Evolutionary conservation across 2,113 vertebrate genomes (phyloP).

Genomic region (Passerina amoena): DNA sequence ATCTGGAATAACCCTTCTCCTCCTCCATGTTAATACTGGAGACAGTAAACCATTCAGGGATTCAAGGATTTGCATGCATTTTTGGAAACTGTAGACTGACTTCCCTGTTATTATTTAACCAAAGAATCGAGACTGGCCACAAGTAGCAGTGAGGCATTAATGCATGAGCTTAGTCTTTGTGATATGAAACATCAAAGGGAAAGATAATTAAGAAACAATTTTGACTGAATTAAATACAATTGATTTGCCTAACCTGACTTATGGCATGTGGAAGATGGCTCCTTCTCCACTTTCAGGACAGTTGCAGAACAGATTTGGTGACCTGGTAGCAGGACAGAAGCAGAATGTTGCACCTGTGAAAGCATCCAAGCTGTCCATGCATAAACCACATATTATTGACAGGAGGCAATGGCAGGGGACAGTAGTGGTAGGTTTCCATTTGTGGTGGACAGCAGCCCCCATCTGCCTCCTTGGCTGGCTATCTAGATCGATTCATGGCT

Average conservation of each 20-base stretch:
- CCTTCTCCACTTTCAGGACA: background rate
- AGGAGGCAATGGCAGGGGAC: background rate
- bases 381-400: background rate
- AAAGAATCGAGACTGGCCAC: background rate
- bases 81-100: background rate
- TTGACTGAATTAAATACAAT: background rate
- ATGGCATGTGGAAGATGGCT: background rate
- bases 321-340: background rate
- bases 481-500: background rate
- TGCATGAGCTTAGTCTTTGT: background rate
- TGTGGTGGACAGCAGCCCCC: background rate
- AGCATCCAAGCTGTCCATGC: background rate
- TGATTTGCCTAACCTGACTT: background rate
- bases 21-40: background rate
- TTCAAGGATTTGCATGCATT: background rate
- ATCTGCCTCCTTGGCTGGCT: constrained; percentile 14
- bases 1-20: background rate
- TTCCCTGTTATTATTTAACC: background rate
- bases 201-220: background rate
- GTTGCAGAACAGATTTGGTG: background rate
- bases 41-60: background rate
- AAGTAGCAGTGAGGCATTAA: background rate
- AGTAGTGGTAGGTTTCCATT: background rate
- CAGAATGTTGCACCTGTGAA: background rate
- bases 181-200: background rate